Evolutionary conservation across 1,140 invertebrate species (phyloP).

Genomic region (Camponotus floridanus): DNA sequence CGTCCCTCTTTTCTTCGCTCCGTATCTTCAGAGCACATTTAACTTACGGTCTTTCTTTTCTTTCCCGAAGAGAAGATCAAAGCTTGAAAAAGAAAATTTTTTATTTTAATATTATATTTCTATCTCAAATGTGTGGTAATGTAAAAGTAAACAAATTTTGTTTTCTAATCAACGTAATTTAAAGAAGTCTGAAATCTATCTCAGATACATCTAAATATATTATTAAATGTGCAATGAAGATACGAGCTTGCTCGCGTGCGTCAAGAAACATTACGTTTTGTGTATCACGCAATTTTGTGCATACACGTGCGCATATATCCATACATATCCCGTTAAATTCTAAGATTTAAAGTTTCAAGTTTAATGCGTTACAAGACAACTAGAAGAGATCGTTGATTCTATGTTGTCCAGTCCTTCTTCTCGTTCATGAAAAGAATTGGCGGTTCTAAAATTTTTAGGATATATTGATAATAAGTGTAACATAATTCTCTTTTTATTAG

Average conservation of each 20-base stretch:
- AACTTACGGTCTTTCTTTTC: not conserved
- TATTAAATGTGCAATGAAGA: slow-evolving; percentile 20
- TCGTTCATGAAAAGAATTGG: not conserved
- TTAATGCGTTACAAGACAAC: slow-evolving; percentile 5
- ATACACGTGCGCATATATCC: slow-evolving; percentile 45
- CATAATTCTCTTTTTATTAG: slow-evolving; percentile 25
- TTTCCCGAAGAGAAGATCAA: not conserved
- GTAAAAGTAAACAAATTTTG: not conserved
- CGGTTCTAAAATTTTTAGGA: not conserved
- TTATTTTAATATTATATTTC: not conserved
- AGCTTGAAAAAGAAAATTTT: not conserved
- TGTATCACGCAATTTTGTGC: slow-evolving; percentile 9
- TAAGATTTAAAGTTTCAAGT: slow-evolving; percentile 35
- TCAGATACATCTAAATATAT: not conserved
- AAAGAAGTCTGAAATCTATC: not conserved
- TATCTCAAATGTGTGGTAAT: not conserved
- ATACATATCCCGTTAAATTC: slow-evolving; percentile 55
- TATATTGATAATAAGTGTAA: not conserved
- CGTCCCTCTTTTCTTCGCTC: not conserved
- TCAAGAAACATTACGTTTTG: slow-evolving; percentile 18
- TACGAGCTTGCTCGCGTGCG: slow-evolving; percentile 22
- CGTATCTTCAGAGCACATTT: not conserved
- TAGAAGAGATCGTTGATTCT: slow-evolving; percentile 57
- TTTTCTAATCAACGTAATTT: not conserved
- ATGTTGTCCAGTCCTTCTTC: slow-evolving; percentile 4